Percentiles rank a stretch among this genome's conserved stretches.
Evolutionary conservation across 2,888 invertebrate species (phyloP).

Genomic region (Patella pellucida): DNA sequence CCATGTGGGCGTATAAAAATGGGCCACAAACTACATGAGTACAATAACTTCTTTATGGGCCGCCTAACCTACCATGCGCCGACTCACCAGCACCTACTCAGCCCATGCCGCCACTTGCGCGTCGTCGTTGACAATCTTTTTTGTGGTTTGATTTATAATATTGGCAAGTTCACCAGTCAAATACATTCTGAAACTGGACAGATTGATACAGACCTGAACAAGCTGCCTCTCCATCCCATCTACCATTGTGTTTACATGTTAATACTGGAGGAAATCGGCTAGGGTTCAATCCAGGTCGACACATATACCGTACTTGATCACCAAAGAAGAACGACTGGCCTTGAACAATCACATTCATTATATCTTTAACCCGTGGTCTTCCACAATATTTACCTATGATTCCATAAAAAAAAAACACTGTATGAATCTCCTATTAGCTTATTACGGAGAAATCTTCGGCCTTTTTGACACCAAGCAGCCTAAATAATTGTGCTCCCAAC

Average conservation of each 20-base stretch:
- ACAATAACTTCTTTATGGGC: too few relatives aligned
- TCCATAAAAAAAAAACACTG: neutral
- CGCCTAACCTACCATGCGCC: too few relatives aligned
- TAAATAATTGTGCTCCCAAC: too few relatives aligned
- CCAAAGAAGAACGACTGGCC: conserved; percentile 57
- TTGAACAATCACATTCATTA: conserved; percentile 51
- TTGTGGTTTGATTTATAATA: neutral
- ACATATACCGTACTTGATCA: conserved; percentile 57
- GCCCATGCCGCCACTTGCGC: too few relatives aligned
- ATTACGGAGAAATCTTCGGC: too few relatives aligned
- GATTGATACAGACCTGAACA: conserved; percentile 66
- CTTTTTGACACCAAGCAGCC: too few relatives aligned
- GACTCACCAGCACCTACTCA: too few relatives aligned
- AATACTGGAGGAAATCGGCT: conserved; percentile 48
- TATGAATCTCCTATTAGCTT: too few relatives aligned
- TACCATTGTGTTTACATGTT: conserved; percentile 75
- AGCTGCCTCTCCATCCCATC: conserved; percentile 73
- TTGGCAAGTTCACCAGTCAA: neutral
- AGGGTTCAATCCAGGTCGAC: conserved; percentile 60
- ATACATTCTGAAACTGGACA: neutral
- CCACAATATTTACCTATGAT: conserved; percentile 60
- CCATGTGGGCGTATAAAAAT: too few relatives aligned
- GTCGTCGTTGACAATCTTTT: too few relatives aligned
- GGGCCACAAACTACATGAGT: too few relatives aligned
- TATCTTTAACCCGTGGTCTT: conserved; percentile 52